Evolutionary conservation across 2,797 vertebrate genomes (phyloP).

Genomic region (Strix occidentalis): DNA sequence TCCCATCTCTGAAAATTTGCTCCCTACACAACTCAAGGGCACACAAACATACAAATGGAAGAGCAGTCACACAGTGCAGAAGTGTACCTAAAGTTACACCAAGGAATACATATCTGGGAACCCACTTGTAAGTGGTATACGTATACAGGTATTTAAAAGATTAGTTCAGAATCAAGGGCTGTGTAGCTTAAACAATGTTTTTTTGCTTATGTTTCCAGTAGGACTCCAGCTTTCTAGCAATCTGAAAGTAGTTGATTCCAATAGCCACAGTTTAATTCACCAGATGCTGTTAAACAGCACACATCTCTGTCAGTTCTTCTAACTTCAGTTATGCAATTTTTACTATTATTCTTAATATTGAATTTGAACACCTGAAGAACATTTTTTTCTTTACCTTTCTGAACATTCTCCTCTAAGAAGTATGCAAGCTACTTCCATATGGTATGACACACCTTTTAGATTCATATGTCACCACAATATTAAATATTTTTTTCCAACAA

Average conservation of each 20-base stretch:
- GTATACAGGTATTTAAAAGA: not conserved
- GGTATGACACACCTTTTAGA: not conserved
- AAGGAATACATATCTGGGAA: not conserved
- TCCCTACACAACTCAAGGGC: not conserved
- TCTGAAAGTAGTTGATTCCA: slow-evolving; percentile 18
- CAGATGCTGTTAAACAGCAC: not conserved
- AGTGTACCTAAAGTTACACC: not conserved
- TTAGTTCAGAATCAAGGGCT: not conserved
- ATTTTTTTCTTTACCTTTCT: not conserved
- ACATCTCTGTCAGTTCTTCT: not conserved
- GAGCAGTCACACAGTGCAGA: not conserved
- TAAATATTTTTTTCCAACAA: not conserved
- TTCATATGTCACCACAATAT: not conserved
- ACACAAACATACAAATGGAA: not conserved
- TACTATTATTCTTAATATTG: not conserved
- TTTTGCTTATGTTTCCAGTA: not conserved
- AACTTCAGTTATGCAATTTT: not conserved
- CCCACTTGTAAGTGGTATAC: not conserved
- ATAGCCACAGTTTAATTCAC: not conserved
- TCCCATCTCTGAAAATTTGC: not conserved
- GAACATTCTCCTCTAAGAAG: not conserved
- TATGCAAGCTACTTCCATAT: not conserved
- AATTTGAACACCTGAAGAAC: not conserved
- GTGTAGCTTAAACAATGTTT: not conserved
- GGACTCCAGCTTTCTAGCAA: not conserved